These are phyloP conservation scores for Columba livia DNA, from an alignment of 2,113 vertebrate species.

Conservation along the genomic window DNA sequence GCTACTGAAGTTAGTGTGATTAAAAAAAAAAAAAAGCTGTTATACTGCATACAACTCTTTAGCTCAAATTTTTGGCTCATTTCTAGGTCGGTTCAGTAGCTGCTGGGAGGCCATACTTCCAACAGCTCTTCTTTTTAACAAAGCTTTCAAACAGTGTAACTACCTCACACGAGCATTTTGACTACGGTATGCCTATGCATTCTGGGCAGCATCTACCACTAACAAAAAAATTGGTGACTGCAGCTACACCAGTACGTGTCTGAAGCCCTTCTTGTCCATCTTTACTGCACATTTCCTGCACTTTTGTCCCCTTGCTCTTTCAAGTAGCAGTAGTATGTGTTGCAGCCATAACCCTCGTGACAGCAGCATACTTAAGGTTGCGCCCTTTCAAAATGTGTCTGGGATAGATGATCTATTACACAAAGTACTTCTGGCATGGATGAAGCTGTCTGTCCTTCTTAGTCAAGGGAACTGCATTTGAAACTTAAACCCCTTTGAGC, in stretches of 20 bases:
- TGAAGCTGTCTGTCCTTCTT: conserved; percentile 8
- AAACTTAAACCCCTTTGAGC: neutral
- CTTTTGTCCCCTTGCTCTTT: neutral
- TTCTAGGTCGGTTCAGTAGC: neutral
- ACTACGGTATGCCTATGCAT: neutral
- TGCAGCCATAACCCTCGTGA: conserved; percentile 14
- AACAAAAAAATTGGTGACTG: neutral
- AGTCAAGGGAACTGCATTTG: neutral
- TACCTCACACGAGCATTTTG: neutral
- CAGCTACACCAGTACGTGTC: rapidly evolving
- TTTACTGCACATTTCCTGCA: neutral
- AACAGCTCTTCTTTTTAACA: neutral
- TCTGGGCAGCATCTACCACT: neutral
- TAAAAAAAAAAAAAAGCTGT: neutral
- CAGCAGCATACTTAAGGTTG: conserved; percentile 25
- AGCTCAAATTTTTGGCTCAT: neutral
- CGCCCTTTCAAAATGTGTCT: conserved; percentile 30
- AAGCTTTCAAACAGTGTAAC: neutral
- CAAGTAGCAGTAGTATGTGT: conserved; percentile 10
- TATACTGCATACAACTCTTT: neutral
- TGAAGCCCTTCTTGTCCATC: neutral
- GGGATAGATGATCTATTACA: conserved; percentile 13
- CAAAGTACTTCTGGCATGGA: neutral
- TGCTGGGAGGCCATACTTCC: neutral
- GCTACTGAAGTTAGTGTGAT: neutral